Conservation (phyloP, 2,113 vertebrate species). For the Bubo bubo region DNA sequence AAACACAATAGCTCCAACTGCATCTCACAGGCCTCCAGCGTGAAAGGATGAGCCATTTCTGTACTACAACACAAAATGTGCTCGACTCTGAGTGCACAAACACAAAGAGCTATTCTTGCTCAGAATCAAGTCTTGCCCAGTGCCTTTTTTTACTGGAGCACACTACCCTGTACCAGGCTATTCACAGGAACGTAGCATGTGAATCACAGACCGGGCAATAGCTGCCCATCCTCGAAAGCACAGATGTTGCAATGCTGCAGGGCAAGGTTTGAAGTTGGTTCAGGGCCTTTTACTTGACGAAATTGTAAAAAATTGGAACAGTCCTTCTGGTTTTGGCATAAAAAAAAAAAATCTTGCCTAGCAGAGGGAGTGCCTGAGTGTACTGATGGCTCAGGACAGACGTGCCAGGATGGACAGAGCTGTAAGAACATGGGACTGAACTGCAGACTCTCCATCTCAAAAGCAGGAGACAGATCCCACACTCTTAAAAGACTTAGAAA, state of each 20-base stretch:
- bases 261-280: background rate
- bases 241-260: fast-evolving
- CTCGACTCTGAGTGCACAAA: background rate
- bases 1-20: background rate
- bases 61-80: background rate
- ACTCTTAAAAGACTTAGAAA: background rate
- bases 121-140: background rate
- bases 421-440: background rate
- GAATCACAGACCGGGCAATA: fast-evolving
- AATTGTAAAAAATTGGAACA: background rate
- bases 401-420: background rate
- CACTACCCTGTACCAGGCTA: background rate
- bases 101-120: background rate
- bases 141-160: background rate
- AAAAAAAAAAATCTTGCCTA: background rate
- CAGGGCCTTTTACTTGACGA: background rate
- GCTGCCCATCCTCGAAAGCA: background rate
- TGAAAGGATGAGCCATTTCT: background rate
- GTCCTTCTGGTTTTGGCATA: background rate
- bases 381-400: background rate
- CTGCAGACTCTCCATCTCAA: background rate
- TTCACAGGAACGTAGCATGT: fast-evolving
- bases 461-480: background rate
- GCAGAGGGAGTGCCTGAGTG: background rate
- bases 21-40: background rate